Evolutionary conservation across 2,888 invertebrate species (phyloP), one percentile per base, ranked within the genome.

Genomic region (Pandemis corylana): DNA sequence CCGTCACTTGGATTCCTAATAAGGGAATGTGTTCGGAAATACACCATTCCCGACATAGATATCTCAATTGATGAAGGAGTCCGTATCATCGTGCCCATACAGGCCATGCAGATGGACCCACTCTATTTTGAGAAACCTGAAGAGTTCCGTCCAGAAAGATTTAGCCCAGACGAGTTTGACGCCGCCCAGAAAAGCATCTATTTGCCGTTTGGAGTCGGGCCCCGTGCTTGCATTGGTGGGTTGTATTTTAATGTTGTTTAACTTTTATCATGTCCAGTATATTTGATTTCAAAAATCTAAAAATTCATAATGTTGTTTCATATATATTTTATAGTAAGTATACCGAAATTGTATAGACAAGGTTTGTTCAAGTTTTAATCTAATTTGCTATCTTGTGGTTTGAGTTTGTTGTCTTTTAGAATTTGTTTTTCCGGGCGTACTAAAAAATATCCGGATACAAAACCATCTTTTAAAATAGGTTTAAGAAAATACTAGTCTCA

Each of bases 201-300:
- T 71, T 76, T 90, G 68, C 90, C 90, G 0, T 90, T 90, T 70
- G 90, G 89, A 10, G 84, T 84, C 0, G 90, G 90, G 68, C 89
- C 90, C 12, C 85, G 90, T 0, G 84, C 86, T 65, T 90, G 90
- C 73, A 89, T 89, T 36, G 90, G 89, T 90, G 63, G 83, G 86
- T 77, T n/a, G 7, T 61, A 28, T 28, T 13, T 56, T 3, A 20
- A 62, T 7, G 41, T 42, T 41, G 42, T 7, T 9, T 62, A 7
- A 20, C 53, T 15, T 56, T 53, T 15, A 7, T 56, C 9, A 49
- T 49, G 10, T 12, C 12, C 10, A 12, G 46, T 49, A 12, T 49
- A 12, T 10, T 51, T 51, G 6, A 44, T 44, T 44, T 44, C 44
- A 44, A 44, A 1, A 44, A 5, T 44, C 5, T 9, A 49, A 2